phyloP scores from a whole-genome alignment of 2,797 vertebrate species.

The Ctenopoma multispine region DNA sequence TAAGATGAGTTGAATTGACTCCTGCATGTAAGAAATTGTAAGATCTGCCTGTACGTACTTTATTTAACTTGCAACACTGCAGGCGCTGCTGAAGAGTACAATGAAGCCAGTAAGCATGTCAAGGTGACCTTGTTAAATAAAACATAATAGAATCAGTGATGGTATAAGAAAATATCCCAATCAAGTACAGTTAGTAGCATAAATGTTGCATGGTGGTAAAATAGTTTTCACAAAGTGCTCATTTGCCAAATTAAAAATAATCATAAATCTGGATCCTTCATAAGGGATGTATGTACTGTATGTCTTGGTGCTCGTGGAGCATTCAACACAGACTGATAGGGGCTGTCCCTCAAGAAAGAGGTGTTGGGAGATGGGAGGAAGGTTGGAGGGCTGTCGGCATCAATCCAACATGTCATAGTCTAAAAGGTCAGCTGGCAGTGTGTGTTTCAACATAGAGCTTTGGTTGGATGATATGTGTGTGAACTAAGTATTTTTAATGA shows the following conservation, averaged over 20 bases:
- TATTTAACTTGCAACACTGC: conserved; percentile 31
- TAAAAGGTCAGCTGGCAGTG: conserved; percentile 25
- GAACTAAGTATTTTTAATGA: too few species aligned
- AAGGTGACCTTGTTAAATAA: conserved; percentile 57
- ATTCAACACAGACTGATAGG: conserved; percentile 52
- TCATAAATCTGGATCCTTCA: neutral
- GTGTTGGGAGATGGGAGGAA: conserved; percentile 44
- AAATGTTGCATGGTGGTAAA: neutral
- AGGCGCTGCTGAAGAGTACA: conserved; percentile 3
- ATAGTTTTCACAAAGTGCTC: neutral
- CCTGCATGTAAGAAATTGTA: conserved; percentile 10
- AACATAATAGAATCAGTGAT: neutral
- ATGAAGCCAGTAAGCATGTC: conserved; percentile 57
- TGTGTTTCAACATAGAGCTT: conserved; percentile 33
- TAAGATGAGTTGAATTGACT: conserved; percentile 16
- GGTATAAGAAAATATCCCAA: conserved; percentile 10
- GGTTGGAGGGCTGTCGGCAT: conserved; percentile 47
- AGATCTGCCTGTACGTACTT: conserved; percentile 16
- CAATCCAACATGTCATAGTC: conserved; percentile 49
- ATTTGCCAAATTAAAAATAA: neutral
- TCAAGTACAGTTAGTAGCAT: neutral
- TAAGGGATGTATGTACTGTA: neutral
- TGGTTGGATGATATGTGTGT: conserved; percentile 7
- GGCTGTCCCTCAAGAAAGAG: conserved; percentile 63
- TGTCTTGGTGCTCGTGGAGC: conserved; percentile 22